Evolutionary conservation across 2,888 invertebrate species (phyloP).

Genomic region (Synergus japonicus): DNA sequence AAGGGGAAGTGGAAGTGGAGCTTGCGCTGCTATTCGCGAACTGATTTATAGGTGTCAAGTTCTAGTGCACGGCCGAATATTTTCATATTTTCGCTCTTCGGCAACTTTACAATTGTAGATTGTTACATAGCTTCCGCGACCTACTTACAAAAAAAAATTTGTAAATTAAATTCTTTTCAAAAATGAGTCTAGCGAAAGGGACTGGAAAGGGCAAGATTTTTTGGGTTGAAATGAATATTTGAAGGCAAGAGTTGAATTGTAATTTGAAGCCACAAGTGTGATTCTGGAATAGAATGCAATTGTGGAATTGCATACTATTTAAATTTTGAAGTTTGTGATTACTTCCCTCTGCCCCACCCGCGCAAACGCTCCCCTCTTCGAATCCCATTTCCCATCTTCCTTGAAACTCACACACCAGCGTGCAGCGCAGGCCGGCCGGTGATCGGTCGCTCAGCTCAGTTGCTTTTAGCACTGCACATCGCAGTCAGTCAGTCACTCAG

Average conservation of each 20-base stretch:
- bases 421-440: conserved; percentile 62
- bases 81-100: too few relatives aligned
- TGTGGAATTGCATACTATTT: neutral
- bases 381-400: conserved; percentile 41
- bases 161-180: too few relatives aligned
- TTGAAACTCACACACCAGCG: conserved; percentile 30
- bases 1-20: conserved; percentile 41
- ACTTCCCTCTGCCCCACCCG: conserved; percentile 1
- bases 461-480: conserved; percentile 67
- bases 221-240: too few relatives aligned
- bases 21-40: conserved; percentile 57
- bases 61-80: conserved; percentile 65
- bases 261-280: neutral
- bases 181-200: too few relatives aligned
- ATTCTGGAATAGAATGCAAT: too few relatives aligned
- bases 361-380: conserved; percentile 24
- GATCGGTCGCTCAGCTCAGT: conserved; percentile 57
- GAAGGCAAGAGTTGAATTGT: neutral
- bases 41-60: conserved; percentile 63
- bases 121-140: too few relatives aligned
- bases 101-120: too few relatives aligned
- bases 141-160: too few relatives aligned
- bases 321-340: neutral
- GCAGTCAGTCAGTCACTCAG: conserved; percentile 58
- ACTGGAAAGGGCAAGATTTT: too few relatives aligned